Evolutionary conservation across 92 coral and sea anemone genomes (phyloP).

Genomic region (Siderastrea siderea): DNA sequence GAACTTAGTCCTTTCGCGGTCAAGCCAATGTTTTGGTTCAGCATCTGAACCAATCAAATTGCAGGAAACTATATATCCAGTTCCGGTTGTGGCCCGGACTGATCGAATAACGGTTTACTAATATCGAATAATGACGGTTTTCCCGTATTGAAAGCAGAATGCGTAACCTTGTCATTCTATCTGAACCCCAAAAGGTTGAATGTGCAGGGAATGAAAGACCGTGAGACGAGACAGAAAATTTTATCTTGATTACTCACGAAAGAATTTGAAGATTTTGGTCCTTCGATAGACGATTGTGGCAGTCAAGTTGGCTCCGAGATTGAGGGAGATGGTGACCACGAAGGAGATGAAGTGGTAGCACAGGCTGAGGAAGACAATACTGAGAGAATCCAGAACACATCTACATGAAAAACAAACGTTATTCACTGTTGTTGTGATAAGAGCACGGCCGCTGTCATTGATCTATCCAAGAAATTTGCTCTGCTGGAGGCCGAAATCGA

Average conservation of each 20-base stretch:
- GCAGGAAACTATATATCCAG: no score
- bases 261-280: conserved; percentile 1
- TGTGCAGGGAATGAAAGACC: conserved; percentile 15
- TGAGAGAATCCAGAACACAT: neutral
- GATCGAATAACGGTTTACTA: no score
- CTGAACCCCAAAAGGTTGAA: neutral
- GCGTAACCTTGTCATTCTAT: no score
- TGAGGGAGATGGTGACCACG: conserved; percentile 12
- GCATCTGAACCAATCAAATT: no score
- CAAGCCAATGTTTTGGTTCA: no score
- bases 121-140: no score
- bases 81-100: no score
- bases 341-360: conserved; percentile 8
- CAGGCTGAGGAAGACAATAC: conserved; percentile 12
- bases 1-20: no score
- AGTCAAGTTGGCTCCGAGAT: neutral
- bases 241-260: neutral
- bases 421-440: conserved; percentile 20
- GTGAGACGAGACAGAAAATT: neutral
- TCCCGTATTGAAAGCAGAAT: no score
- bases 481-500: conserved; percentile 7
- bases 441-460: neutral
- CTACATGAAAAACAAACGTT: no score
- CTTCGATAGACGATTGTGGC: conserved; percentile 10
- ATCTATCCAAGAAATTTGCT: neutral